These are phyloP conservation scores for Oncorhynchus gorbuscha DNA, from an alignment of 2,113 vertebrate genomes.

Conservation along the genomic window DNA sequence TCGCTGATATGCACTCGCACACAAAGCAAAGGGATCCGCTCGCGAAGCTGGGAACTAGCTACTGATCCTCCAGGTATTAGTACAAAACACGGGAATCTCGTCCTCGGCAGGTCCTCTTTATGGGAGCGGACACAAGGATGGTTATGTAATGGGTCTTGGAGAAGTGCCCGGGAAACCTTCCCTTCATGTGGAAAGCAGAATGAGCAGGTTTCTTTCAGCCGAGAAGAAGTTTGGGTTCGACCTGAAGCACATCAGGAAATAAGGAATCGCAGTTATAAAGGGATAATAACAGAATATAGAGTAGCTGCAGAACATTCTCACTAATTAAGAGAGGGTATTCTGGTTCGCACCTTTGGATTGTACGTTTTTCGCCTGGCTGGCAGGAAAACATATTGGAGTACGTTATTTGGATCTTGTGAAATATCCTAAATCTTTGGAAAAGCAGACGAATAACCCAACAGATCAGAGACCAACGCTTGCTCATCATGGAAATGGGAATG, in stretches of 20 bases:
- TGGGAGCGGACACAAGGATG: conserved; percentile 20
- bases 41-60: conserved; percentile 41
- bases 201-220: conserved; percentile 41
- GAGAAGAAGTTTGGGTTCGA: conserved; percentile 47
- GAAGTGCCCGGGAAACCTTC: conserved; percentile 51
- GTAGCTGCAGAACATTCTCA: conserved; percentile 13
- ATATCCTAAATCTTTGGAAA: conserved; percentile 18
- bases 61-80: conserved; percentile 48
- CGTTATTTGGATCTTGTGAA: conserved; percentile 35
- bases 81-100: conserved; percentile 2
- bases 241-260: conserved; percentile 39
- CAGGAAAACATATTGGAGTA: conserved; percentile 44
- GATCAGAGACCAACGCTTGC: conserved; percentile 7
- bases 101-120: conserved; percentile 27
- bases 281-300: conserved; percentile 34
- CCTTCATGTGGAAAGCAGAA: conserved; percentile 50
- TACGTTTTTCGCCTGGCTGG: conserved; percentile 49
- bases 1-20: conserved; percentile 35
- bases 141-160: conserved; percentile 76
- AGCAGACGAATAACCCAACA: neutral
- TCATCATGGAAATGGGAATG: conserved; percentile 71
- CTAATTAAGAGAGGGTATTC: conserved; percentile 18
- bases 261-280: conserved; percentile 31
- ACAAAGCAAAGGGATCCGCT: conserved; percentile 37
- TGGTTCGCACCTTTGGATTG: conserved; percentile 44